Conservation (phyloP, 2,797 vertebrate genomes). For the Malurus splendens region DNA sequence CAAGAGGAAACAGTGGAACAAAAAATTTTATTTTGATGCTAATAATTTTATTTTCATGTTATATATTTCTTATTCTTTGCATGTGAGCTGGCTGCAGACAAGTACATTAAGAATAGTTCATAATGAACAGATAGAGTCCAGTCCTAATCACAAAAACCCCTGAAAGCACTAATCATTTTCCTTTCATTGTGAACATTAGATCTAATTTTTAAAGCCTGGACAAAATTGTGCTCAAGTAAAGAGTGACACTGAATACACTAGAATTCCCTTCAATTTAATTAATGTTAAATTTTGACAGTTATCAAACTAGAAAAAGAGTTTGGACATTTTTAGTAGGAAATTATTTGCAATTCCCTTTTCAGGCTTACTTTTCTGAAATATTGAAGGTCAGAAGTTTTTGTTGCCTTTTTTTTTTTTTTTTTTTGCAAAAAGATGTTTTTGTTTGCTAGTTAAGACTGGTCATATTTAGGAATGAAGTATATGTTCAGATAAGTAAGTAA, state of each 20-base stretch:
- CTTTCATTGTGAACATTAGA: neutral
- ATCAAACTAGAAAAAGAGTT: neutral
- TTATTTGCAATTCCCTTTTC: neutral
- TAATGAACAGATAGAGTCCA: neutral
- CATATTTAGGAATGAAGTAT: neutral
- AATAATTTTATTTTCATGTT: neutral
- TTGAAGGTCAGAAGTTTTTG: accelerated
- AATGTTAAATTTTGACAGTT: neutral
- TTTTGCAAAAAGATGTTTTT: neutral
- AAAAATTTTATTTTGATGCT: neutral
- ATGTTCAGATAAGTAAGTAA: neutral
- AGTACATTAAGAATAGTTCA: neutral
- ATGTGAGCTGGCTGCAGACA: neutral
- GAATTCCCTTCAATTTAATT: neutral
- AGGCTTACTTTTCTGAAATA: neutral
- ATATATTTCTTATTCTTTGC: neutral
- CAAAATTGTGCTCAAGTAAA: neutral
- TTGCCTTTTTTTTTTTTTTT: neutral
- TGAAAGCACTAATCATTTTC: neutral
- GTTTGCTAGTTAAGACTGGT: neutral
- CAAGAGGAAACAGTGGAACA: neutral
- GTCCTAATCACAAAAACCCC: neutral
- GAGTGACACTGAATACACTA: neutral
- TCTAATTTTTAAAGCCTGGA: neutral
- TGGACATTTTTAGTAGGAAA: neutral